Evolutionary conservation across 2,888 invertebrate genomes (phyloP).

Genomic region (Drosophila subsilvestris): DNA sequence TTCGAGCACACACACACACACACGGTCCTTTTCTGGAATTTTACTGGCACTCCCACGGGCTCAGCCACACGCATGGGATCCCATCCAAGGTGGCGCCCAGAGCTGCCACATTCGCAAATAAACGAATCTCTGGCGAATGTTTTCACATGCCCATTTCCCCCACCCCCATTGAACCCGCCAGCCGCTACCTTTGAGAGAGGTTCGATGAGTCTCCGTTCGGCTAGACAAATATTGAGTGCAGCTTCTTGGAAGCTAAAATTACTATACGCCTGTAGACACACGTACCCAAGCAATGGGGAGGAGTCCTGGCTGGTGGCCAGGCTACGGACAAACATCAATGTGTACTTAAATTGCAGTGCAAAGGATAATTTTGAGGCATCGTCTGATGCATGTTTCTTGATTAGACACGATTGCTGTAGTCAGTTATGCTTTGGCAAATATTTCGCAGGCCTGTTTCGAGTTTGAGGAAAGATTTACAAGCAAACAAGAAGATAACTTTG

Average conservation of each 20-base stretch:
- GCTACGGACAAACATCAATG: slow-evolving; percentile 14
- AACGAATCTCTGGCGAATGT: background rate
- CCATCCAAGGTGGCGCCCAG: background rate
- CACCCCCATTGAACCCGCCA: background rate
- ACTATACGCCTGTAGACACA: slow-evolving; percentile 19
- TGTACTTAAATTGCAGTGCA: slow-evolving; percentile 16
- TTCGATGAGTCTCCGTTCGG: background rate
- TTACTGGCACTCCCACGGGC: slow-evolving; percentile 13
- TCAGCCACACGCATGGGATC: slow-evolving; percentile 10
- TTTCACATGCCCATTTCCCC: background rate
- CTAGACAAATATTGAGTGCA: slow-evolving; percentile 25
- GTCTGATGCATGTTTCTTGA: slow-evolving; percentile 27
- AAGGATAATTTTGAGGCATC: slow-evolving; percentile 3
- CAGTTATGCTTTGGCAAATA: slow-evolving; percentile 25
- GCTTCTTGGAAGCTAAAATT: slow-evolving; percentile 12
- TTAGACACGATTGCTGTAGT: slow-evolving; percentile 25
- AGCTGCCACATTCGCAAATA: slow-evolving; percentile 29
- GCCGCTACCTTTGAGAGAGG: slow-evolving; percentile 4
- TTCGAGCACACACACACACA: background rate
- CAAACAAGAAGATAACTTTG: slow-evolving; percentile 26
- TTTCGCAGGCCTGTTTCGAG: slow-evolving; percentile 5
- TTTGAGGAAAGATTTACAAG: background rate
- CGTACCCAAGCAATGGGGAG: slow-evolving; percentile 30
- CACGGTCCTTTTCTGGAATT: background rate
- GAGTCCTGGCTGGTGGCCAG: background rate